A percentile compares a stretch with the other conserved stretches of the same genome.
Evolutionary conservation across 30 jellyfish, hydroid and myxozoan species (phyloP).

Genomic region (Catostylus mosaicus): DNA sequence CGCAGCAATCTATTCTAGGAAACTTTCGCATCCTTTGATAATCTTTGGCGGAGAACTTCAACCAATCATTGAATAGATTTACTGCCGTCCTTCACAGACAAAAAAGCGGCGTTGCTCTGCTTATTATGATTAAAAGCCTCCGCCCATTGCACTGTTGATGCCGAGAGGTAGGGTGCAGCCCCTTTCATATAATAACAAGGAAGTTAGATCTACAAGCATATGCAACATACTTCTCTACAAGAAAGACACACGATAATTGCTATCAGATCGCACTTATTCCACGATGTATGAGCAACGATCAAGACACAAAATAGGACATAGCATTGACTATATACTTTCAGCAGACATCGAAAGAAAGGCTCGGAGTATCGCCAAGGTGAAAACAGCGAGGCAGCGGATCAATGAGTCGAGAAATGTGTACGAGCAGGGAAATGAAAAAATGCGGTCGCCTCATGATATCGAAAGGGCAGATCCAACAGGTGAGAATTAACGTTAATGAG

Average conservation of each 20-base stretch:
- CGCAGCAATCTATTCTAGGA: too few species aligned
- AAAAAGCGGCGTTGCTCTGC: too few species aligned
- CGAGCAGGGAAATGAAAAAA: neutral
- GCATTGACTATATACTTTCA: constrained; percentile 27
- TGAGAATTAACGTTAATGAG: neutral
- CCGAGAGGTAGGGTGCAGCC: neutral
- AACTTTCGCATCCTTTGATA: too few species aligned
- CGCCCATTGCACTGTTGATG: neutral
- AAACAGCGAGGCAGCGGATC: neutral
- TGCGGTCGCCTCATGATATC: neutral
- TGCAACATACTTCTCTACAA: too few species aligned
- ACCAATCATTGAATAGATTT: too few species aligned
- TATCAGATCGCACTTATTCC: too few species aligned
- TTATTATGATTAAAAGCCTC: too few species aligned
- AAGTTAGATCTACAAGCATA: too few species aligned
- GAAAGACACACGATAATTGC: too few species aligned
- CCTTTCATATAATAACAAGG: neutral
- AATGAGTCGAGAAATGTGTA: neutral
- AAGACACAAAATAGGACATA: neutral
- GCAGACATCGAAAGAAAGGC: constrained; percentile 12
- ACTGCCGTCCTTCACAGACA: too few species aligned
- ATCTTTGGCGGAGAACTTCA: too few species aligned
- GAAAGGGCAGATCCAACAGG: neutral
- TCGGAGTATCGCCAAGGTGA: neutral
- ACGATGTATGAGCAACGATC: neutral